Conservation (phyloP, 2,113 vertebrate genomes). For the Platichthys flesus region DNA sequence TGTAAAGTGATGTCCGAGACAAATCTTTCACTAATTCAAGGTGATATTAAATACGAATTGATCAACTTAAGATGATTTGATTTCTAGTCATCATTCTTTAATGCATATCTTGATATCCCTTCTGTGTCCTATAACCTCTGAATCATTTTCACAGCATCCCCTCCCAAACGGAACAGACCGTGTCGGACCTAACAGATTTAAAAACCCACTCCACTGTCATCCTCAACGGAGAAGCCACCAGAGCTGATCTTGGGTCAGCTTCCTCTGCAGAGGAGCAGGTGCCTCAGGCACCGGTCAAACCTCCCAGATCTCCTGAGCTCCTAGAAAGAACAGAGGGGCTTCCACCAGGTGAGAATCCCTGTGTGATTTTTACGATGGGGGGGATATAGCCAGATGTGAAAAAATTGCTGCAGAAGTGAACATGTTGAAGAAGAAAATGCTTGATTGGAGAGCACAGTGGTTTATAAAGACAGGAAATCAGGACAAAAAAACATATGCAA, state of each 20-base stretch:
- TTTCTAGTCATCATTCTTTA: too few species aligned
- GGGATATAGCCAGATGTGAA: too few species aligned
- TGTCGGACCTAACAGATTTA: constrained; percentile 11
- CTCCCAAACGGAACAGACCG: neutral
- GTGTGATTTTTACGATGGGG: neutral
- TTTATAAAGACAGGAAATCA: neutral
- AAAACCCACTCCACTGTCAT: constrained; percentile 16
- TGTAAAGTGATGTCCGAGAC: constrained; percentile 10
- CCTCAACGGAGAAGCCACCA: constrained; percentile 21
- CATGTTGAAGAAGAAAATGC: neutral
- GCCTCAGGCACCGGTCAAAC: neutral
- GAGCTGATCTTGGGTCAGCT: neutral
- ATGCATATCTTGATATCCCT: neutral
- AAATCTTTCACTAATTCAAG: neutral
- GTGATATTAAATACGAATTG: too few species aligned
- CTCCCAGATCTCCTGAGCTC: neutral
- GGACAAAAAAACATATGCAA: too few species aligned
- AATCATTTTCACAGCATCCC: constrained; percentile 18
- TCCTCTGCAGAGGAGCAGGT: constrained; percentile 2
- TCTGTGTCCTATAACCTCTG: neutral
- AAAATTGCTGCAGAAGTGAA: neutral
- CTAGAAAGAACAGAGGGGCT: neutral
- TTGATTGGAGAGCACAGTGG: neutral
- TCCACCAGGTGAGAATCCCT: constrained; percentile 30
- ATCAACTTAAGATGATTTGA: neutral